Evolutionary conservation across 2,113 vertebrate species (phyloP), one percentile per base, ranked within the genome.

Genomic region (Nothobranchius furzeri): DNA sequence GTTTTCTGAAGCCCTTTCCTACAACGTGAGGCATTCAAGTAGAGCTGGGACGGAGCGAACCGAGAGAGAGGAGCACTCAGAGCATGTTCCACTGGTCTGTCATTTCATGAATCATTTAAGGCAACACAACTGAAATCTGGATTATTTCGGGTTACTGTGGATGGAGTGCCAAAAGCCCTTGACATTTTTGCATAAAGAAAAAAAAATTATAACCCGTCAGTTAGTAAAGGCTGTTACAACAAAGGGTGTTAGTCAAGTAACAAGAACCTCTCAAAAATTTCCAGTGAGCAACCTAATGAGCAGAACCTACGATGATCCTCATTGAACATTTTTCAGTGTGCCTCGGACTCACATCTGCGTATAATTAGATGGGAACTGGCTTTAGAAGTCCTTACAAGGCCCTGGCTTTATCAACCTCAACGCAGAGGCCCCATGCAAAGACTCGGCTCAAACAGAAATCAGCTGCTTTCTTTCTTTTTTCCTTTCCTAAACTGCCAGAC

Each of bases 91-190:
- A 84, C 90, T 90, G 92, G 94, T 89, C 92, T 93, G 91, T 73
- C 36, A 54, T 90, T 93, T 85, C 88, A 74, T 88, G 75, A 88
- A 85, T 88, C 91, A 90, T 95, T 88, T 96, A 98, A 98, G 96
- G 96, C 96, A 98, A 97, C 91, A 79, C 90, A 96, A 97, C 94
- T 94, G 93, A 95, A 95, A 94, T 82, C 52, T 81, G 87, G 86
- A 82, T 87, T 70, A 78, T 90, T 90, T 89, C 64, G 78, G 90
- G 87, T 90, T 91, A 92, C 94, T 96, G 95, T 97, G 96, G 95
- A 97, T 96, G 95, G 95, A 96, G 93, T 85, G 89, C 87, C 87
- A 87, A 91, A 92, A 93, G 92, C 90, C 92, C 92, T 92, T 92
- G 86, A 91, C 84, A 65, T 87, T 91, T 67, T 92, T 92, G 91